phyloP scores from a whole-genome alignment of 2,888 invertebrate genomes.

The Caenorhabditis uteleia region DNA sequence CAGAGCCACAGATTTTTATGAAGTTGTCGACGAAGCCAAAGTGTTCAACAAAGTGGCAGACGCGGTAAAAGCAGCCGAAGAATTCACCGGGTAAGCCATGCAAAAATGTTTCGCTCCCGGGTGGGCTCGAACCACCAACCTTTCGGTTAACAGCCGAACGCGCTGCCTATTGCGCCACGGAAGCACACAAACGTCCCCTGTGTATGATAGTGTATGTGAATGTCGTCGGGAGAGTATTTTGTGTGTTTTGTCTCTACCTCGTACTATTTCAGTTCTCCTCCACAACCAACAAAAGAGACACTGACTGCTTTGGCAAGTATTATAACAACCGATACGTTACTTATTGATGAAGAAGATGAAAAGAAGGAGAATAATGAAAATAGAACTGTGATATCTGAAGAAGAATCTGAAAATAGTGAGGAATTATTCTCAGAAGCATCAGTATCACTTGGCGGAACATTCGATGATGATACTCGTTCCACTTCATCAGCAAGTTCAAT shows the following conservation, averaged over 20 bases:
- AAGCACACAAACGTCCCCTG: too few species aligned
- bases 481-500: constrained; percentile 13
- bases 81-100: constrained; percentile 7
- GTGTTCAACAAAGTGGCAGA: constrained; percentile 50
- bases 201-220: too few species aligned
- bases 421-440: constrained; percentile 29
- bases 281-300: constrained; percentile 11
- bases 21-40: constrained; percentile 48
- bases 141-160: constrained; percentile 38
- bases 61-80: constrained; percentile 41
- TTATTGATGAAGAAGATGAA: constrained; percentile 26
- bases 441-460: constrained; percentile 26
- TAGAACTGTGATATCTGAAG: not conserved
- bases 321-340: constrained; percentile 36
- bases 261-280: constrained; percentile 13
- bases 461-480: not conserved
- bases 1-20: constrained; percentile 62
- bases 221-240: too few species aligned
- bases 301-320: constrained; percentile 43
- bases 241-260: too few species aligned
- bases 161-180: constrained; percentile 20
- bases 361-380: constrained; percentile 5
- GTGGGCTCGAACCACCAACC: constrained; percentile 51
- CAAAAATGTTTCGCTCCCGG: not conserved
- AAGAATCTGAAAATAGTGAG: constrained; percentile 16